These are phyloP conservation scores for Platysternon megacephalum DNA, from an alignment of 2,113 vertebrate genomes.

Conservation along the genomic window DNA sequence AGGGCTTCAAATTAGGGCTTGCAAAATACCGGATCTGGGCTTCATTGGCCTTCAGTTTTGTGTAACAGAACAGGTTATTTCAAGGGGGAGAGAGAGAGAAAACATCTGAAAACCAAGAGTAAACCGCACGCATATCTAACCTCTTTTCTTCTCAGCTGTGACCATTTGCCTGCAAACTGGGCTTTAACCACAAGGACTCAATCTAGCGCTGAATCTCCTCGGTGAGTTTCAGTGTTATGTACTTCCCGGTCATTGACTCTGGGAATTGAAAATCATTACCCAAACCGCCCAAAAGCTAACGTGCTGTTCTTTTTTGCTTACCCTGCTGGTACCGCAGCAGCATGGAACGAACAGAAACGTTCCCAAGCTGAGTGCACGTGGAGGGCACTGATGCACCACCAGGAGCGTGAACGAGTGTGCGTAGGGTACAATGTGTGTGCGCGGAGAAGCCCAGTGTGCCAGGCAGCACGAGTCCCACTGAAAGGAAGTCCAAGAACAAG, in stretches of 20 bases:
- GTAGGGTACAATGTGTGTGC: not conserved
- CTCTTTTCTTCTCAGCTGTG: not conserved
- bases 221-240: not conserved
- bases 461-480: not conserved
- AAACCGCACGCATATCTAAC: not conserved
- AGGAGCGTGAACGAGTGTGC: not conserved
- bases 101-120: not conserved
- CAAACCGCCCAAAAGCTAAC: not conserved
- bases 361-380: not conserved
- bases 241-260: not conserved
- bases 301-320: not conserved
- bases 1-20: not conserved
- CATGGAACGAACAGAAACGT: not conserved
- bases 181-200: not conserved
- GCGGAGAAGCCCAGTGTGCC: too few species aligned
- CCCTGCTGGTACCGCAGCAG: not conserved
- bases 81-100: not conserved
- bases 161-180: not conserved
- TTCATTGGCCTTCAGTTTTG: not conserved
- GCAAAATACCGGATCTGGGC: not conserved
- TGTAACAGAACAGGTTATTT: not conserved
- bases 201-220: not conserved
- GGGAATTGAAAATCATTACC: not conserved
- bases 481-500: not conserved
- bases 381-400: not conserved